phyloP scores from a whole-genome alignment of 2,888 invertebrate species.

The Acholoe squamosa region DNA sequence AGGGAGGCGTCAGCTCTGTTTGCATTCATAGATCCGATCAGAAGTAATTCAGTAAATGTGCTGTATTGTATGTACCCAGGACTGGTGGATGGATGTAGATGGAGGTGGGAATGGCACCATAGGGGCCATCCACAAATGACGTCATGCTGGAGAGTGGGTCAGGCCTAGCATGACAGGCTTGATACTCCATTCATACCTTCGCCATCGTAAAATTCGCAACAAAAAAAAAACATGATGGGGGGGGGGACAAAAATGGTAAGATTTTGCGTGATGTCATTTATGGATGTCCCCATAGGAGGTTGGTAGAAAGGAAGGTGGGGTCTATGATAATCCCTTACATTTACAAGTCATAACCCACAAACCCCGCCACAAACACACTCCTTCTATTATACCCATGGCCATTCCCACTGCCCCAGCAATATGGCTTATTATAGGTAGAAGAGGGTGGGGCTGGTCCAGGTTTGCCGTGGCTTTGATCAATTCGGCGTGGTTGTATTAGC shows the following conservation, averaged over 20 bases:
- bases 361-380: background rate
- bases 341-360: slow-evolving; percentile 18
- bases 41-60: slow-evolving; percentile 33
- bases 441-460: background rate
- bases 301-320: background rate
- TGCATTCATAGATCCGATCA: slow-evolving; percentile 43
- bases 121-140: no score
- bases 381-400: background rate
- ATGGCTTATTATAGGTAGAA: background rate
- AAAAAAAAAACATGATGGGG: no score
- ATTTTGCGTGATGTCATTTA: no score
- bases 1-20: background rate
- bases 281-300: no score
- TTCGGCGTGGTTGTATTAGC: slow-evolving; percentile 41
- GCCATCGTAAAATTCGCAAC: no score
- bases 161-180: no score
- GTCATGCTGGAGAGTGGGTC: no score
- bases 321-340: background rate
- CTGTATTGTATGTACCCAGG: background rate
- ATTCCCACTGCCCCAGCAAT: background rate
- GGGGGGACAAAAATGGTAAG: no score
- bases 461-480: slow-evolving; percentile 26
- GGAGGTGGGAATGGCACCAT: background rate
- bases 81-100: background rate
- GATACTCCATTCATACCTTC: no score